These are phyloP conservation scores for Tipula vernalis DNA, from an alignment of 2,888 invertebrate species.

Conservation along the genomic window DNA sequence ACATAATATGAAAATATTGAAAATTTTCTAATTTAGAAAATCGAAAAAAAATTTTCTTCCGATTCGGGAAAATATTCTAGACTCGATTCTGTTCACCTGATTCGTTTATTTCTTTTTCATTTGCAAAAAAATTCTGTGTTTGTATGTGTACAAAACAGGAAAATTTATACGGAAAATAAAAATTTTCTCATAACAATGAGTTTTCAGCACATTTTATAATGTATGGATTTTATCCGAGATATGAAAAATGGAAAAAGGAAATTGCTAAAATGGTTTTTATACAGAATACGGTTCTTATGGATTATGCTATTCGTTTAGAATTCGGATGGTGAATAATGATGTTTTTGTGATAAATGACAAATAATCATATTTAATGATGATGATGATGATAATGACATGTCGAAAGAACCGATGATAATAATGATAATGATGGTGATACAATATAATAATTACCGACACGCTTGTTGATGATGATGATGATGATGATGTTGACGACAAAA, in stretches of 20 bases:
- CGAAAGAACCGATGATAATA: neutral
- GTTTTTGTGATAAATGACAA: slow-evolving; percentile 4
- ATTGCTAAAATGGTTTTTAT: neutral
- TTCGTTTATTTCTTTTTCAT: neutral
- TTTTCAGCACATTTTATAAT: neutral
- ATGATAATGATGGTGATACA: neutral
- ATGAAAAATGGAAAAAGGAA: slow-evolving; percentile 4
- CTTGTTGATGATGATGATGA: neutral
- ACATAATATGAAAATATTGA: neutral
- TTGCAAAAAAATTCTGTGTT: neutral
- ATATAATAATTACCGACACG: neutral
- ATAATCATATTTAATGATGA: slow-evolving; percentile 4
- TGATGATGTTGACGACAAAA: too few species aligned
- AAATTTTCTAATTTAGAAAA: neutral
- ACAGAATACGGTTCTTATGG: neutral
- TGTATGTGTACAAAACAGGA: neutral
- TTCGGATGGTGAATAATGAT: neutral
- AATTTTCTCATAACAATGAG: neutral
- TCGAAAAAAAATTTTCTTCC: neutral
- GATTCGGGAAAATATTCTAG: neutral
- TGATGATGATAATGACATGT: neutral
- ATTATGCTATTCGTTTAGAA: slow-evolving; percentile 4
- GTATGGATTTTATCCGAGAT: neutral
- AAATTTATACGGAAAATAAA: neutral
- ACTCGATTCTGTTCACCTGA: neutral